Conservation (phyloP, 1,140 invertebrate species). For the Phenacoccus solenopsis region DNA sequence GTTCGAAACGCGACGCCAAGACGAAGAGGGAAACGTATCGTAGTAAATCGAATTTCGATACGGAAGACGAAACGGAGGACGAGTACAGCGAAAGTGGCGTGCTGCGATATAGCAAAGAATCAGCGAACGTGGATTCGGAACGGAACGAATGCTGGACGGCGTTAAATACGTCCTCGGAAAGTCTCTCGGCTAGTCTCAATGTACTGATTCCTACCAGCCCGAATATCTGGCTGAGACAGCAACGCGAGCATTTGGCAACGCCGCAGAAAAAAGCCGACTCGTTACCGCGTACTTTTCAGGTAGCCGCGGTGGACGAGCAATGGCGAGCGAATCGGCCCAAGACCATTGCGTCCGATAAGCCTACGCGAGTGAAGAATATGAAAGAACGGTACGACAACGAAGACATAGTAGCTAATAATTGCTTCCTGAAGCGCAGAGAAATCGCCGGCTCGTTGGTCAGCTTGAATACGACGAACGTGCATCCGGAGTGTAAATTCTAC, state of each 20-base stretch:
- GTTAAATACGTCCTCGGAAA: conserved; percentile 19
- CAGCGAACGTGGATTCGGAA: background rate
- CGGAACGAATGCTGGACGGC: no score
- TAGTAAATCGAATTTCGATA: no score
- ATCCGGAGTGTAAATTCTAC: conserved; percentile 66
- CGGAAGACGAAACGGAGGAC: conserved; percentile 8
- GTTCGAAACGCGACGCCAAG: background rate
- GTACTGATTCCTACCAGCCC: conserved; percentile 39
- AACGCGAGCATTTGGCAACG: conserved; percentile 37
- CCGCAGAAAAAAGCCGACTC: conserved; percentile 54
- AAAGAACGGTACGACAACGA: conserved; percentile 35
- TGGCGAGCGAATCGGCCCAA: conserved; percentile 40
- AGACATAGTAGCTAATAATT: conserved; percentile 36
- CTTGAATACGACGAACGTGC: conserved; percentile 37
- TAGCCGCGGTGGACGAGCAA: conserved; percentile 37
- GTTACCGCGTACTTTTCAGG: conserved; percentile 59
- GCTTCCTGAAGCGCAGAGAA: background rate
- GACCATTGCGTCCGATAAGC: conserved; percentile 57
- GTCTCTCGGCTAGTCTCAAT: conserved; percentile 27
- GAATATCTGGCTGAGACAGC: conserved; percentile 45
- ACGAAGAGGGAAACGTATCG: background rate
- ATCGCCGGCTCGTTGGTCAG: background rate
- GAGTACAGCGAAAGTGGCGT: conserved; percentile 36
- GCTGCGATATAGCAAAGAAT: conserved; percentile 37
- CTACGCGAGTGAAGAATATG: conserved; percentile 33